phyloP scores from a whole-genome alignment of 2,113 vertebrate genomes.

The Mus spicilegus region DNA sequence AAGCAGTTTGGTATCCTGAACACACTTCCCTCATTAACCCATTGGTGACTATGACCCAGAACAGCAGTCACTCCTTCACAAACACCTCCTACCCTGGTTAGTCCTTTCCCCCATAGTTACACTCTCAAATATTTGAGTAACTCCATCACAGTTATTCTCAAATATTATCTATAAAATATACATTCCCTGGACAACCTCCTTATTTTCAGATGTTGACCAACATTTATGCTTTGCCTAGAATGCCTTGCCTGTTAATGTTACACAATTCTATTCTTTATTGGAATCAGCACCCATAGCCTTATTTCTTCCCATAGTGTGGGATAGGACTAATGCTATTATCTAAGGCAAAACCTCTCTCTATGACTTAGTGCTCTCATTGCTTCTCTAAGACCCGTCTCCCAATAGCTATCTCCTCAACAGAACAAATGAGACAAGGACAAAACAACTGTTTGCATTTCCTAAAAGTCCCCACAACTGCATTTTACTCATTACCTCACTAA shows the following conservation, averaged over 20 bases:
- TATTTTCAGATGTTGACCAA: background rate
- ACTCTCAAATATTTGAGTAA: background rate
- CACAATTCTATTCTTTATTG: too few species aligned
- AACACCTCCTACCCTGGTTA: background rate
- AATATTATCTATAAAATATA: background rate
- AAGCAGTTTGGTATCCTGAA: too few species aligned
- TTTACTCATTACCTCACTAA: background rate
- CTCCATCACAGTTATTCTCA: background rate
- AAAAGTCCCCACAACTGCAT: background rate
- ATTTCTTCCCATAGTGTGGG: background rate
- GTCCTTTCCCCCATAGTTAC: background rate
- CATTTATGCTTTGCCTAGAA: background rate
- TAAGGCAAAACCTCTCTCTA: background rate
- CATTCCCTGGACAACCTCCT: background rate
- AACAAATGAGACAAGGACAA: background rate
- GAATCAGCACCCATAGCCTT: background rate
- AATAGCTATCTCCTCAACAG: background rate
- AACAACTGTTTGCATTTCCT: background rate
- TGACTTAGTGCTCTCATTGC: fast-evolving
- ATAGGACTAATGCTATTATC: background rate
- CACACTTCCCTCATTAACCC: too few species aligned
- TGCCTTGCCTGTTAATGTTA: background rate
- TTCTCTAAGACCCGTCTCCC: background rate
- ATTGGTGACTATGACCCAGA: background rate
- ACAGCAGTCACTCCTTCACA: background rate